Base-by-base conservation (phyloP, 2,888 invertebrate species). In the Ormyrus thymus region DNA sequence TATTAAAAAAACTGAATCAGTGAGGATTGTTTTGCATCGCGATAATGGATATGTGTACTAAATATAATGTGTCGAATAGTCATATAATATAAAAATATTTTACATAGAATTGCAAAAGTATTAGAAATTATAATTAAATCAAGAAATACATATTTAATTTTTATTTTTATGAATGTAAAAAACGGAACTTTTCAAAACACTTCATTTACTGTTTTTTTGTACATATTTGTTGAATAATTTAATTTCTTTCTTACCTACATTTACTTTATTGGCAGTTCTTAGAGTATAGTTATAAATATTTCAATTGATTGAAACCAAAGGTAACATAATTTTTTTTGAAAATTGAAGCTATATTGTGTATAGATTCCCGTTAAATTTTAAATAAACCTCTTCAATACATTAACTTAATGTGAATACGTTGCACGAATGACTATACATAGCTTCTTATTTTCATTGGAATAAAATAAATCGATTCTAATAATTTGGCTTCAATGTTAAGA, bases 1-100 rank as follows among this genome's bases (percentile, higher is more conserved):
- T 29, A 10, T 72, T 61, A 45, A 9, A 46, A 45, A 53, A 10
- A 45, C 64, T 56, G n/a, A 64, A 56, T 55, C 6, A 29, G 59
- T 29, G 59, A 62, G 15, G 55, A n/a, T 69, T 55, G 55, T 61
- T 69, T 59, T 29, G 61, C 43, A 48, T 48, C 59, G 29, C n/a
- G 45, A 48, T 56, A 65, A 53, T 75, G 56, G 13, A 69, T 43
- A 29, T 50, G 15, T 59, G 50, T 50, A 59, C 11, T 9, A 61
- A 51, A 71, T 51, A 51, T 15, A 71, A 51, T 71, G 55, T n/a
- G 3, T 13, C 8, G 43, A 59, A 46, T 8, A 15, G 69, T 69
- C 56, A 70, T 48, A n/a, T 51, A 11, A 51, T 58, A 51, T 59
- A 76, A 76, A 76, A 76, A 59, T 66, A 69, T 62, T 69, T 69